Base-by-base conservation (phyloP, 2,888 invertebrate species). In the Leucozona laternaria region DNA sequence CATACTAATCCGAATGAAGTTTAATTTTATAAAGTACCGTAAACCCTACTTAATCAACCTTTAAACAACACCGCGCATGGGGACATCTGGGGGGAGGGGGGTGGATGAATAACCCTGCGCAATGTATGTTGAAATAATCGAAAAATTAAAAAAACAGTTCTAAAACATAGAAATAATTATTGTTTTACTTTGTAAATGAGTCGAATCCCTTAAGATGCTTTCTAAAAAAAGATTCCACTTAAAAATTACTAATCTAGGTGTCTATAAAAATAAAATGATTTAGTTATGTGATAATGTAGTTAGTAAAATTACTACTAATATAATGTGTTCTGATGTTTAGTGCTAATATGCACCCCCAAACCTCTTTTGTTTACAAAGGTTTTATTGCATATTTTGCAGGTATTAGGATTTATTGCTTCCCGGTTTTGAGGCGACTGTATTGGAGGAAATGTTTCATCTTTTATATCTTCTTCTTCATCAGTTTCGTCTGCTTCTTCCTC, bases 331-430 rank as follows among this genome's bases (percentile, higher is more conserved):
- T 57, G 55, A 58, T 86, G 86, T 55, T 82, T 86, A 13, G 75
- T 66, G 13, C 73, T 64, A 6, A 75, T 75, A 34, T 86, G 86
- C 2, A 79, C 75, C 15, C 50, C 53, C 17, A 86, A 25, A 45
- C 82, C 79, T n/a, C 86, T 72, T 13, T 82, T 82, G 58, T 79
- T 79, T 4, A 71, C 78, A 25, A 82, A 86, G 0, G 64, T 72
- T 60, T 72, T 87, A 13, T 83, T 64, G 71, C 87, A 87, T 15
- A 76, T 60, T 66, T 79, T 83, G 22, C 87, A 87, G 22, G 72
- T 72, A 15, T 72, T 58, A n/a, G 79, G 75, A n/a, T 72, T 75
- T 11, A 37, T 37, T 62, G 22, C 50, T n/a, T 64, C 70, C 28
- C 28, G 37, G 17, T 62, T 58, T 17, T 62, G 45, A 0, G 72